Percentiles rank a stretch among this genome's conserved stretches.
Conservation (phyloP, 2,888 invertebrate species). For the Folsomia candida region DNA sequence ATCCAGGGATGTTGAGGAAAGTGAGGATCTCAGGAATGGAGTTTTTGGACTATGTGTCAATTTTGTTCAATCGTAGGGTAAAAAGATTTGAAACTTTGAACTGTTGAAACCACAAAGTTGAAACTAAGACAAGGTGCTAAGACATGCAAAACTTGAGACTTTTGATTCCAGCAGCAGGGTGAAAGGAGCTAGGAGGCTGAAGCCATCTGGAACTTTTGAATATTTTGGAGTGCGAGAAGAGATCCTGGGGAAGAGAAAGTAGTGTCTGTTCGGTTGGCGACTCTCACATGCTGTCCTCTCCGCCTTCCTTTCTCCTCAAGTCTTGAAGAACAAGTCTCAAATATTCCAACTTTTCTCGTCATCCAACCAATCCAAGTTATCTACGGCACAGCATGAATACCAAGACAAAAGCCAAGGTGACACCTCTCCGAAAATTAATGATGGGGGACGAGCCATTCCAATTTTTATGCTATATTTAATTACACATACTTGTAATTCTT, state of each 20-base stretch:
- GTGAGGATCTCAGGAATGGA: too few relatives aligned
- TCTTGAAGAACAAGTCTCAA: not conserved
- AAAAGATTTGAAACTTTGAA: not conserved
- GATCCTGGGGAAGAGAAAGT: not conserved
- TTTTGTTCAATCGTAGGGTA: not conserved
- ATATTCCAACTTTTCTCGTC: not conserved
- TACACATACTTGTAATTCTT: constrained; percentile 12
- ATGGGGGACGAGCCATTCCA: constrained; percentile 37
- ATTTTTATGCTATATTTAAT: constrained; percentile 33
- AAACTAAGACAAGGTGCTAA: not conserved
- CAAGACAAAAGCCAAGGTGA: constrained; percentile 45
- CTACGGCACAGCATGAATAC: constrained; percentile 7
- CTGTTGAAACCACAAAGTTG: not conserved
- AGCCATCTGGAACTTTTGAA: not conserved
- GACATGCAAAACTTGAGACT: not conserved
- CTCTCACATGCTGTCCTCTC: too few relatives aligned
- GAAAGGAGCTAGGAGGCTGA: not conserved
- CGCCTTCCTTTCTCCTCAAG: not conserved
- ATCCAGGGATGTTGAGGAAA: too few relatives aligned
- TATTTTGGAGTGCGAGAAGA: not conserved
- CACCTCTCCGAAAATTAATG: constrained; percentile 47
- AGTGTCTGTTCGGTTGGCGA: not conserved
- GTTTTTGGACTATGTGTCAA: too few relatives aligned
- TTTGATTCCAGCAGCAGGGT: not conserved
- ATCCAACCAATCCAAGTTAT: not conserved